Conservation (phyloP, 1,140 invertebrate species). For the Conus ventricosus region DNA sequence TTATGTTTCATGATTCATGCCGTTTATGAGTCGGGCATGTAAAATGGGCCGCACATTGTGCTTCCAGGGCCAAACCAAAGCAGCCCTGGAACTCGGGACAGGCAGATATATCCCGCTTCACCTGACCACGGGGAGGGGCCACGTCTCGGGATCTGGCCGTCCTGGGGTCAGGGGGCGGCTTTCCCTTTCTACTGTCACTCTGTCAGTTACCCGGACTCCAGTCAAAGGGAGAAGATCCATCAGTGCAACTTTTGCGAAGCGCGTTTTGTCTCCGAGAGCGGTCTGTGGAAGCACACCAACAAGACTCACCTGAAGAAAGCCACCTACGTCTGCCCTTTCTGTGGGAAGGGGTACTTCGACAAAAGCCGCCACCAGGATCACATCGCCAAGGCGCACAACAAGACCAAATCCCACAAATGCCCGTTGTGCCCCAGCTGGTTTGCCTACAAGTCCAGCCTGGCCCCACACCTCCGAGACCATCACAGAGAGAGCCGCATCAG, state of each 20-base stretch:
- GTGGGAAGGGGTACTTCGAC: slow-evolving; percentile 12
- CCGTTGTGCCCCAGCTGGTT: neutral
- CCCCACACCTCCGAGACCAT: neutral
- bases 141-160: neutral
- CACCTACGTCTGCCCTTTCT: slow-evolving; percentile 14
- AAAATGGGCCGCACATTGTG: slow-evolving; percentile 4
- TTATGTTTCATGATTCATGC: neutral
- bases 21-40: neutral
- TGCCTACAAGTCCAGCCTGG: slow-evolving; percentile 19
- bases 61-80: neutral
- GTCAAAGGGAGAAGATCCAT: neutral
- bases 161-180: neutral
- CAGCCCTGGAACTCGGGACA: neutral
- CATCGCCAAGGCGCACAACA: neutral
- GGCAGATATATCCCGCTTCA: neutral
- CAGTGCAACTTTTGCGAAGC: neutral
- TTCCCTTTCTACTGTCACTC: neutral
- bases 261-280: neutral
- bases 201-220: neutral
- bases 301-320: slow-evolving; percentile 9
- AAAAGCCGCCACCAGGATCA: slow-evolving; percentile 12
- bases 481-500: neutral
- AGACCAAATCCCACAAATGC: neutral
- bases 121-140: neutral
- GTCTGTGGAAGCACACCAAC: slow-evolving; percentile 21